Base-by-base conservation (phyloP, 2,888 invertebrate species). In the Acanthoscelides obtectus region DNA sequence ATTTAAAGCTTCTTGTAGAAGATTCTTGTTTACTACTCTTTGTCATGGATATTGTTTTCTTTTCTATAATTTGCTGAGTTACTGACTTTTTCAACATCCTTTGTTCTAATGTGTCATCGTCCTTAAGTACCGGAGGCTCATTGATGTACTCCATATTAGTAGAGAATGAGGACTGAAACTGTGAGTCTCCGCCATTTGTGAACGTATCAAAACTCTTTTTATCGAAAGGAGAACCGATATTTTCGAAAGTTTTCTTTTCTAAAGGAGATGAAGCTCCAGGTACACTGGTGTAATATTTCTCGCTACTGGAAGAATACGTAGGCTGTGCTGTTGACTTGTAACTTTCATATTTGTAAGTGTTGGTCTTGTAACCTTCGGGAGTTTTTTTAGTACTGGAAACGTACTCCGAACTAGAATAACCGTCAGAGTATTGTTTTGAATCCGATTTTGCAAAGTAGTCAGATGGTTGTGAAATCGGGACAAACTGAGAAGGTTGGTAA, bases 41-140 rank as follows among this genome's bases (percentile, higher is more conserved):
- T n/a, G 90, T 90, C 74, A 89, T 91, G 80, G 90, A 91, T 0
- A 92, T 88, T 0, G 91, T 91, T 79, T 91, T 90, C 81, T 90
- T 89, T 76, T 92, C 92, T 20, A 91, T 89, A 0, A 90, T 89
- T 75, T 91, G 91, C 68, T 92, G 91, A 0, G 89, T 90, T n/a
- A 90, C 88, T 0, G 91, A 91, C 76, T 91, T 90, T 75, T 91
- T 91, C 4, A 90, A 86, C 85, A 90, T 90, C 78, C 89, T 90
- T 77, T 90, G 90, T 75, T 91, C 91, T 75, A 91, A 78, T n/a
- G 86, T 87, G 66, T 91, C 90, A 0, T 88, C 84, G 71, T 89
- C 89, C 73, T 80, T 81, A 20, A 84, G 74, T n/a, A 81, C 75
- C 0, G 85, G 83, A 17, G 85, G 82, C 71, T 85, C 83, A 72